phyloP scores from a whole-genome alignment of 2,888 invertebrate genomes.

The Apotomis capreana region DNA sequence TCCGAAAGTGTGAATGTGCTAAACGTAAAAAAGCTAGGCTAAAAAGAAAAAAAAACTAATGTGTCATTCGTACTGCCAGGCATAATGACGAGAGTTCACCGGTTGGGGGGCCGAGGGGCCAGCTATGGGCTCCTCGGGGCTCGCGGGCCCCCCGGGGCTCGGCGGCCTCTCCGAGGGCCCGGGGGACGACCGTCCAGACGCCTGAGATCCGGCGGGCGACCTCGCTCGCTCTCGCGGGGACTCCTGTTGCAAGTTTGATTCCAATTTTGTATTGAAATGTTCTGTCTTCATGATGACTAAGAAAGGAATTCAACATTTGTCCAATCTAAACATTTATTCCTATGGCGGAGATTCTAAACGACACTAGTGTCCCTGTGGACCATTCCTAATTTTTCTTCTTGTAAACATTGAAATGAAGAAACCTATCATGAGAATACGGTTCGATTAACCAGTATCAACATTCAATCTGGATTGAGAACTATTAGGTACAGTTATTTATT shows the following conservation, averaged over 20 bases:
- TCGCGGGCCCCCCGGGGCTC: slow-evolving; percentile 52
- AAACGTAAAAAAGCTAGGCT: slow-evolving; percentile 72
- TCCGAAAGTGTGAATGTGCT: slow-evolving; percentile 49
- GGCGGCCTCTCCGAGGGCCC: slow-evolving; percentile 52
- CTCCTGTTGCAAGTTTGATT: slow-evolving; percentile 49
- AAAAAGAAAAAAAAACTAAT: slow-evolving; percentile 75
- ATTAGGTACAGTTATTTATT: no score
- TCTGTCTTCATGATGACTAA: slow-evolving; percentile 49
- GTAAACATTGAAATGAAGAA: no score
- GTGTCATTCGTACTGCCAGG: slow-evolving; percentile 83
- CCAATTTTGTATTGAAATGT: slow-evolving; percentile 7
- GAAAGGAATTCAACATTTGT: slow-evolving; percentile 80
- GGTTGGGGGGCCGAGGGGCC: slow-evolving; percentile 70
- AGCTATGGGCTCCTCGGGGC: slow-evolving; percentile 64
- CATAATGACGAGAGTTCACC: slow-evolving; percentile 80
- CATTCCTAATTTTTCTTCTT: no score
- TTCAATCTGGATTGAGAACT: no score
- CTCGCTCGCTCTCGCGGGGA: slow-evolving; percentile 61
- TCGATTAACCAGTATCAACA: no score
- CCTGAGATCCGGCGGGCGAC: slow-evolving; percentile 63
- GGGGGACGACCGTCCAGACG: slow-evolving; percentile 57
- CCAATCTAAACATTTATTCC: slow-evolving; percentile 15
- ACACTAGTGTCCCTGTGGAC: slow-evolving; percentile 5
- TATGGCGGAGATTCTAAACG: slow-evolving; percentile 10
- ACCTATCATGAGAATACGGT: no score